Evolutionary conservation across 2,113 vertebrate genomes (phyloP).

Genomic region (Pluvialis apricaria): DNA sequence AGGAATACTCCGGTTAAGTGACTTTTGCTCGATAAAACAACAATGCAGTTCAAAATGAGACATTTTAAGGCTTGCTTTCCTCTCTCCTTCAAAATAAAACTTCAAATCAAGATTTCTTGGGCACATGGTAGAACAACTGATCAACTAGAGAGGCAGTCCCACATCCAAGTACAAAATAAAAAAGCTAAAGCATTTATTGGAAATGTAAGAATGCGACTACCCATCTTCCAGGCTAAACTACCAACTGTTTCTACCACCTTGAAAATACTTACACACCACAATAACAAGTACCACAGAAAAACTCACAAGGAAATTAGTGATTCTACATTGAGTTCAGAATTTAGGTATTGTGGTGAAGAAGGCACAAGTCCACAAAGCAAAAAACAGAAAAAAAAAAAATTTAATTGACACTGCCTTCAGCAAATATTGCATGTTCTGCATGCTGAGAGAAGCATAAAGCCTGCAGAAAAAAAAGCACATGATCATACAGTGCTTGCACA

Average conservation of each 20-base stretch:
- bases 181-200: background rate
- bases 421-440: background rate
- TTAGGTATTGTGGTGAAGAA: background rate
- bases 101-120: background rate
- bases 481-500: background rate
- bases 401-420: background rate
- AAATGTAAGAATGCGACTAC: background rate
- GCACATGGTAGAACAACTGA: background rate
- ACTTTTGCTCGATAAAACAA: background rate
- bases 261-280: background rate
- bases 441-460: background rate
- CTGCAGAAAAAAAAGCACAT: background rate
- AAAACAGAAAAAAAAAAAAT: background rate
- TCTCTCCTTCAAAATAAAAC: background rate
- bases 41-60: background rate
- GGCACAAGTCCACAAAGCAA: background rate
- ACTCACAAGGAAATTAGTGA: background rate
- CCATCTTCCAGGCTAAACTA: background rate
- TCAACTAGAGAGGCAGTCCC: background rate
- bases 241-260: background rate
- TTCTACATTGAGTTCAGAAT: background rate
- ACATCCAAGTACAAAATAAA: background rate
- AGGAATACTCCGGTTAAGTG: background rate
- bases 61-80: background rate
- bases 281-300: background rate